phyloP scores from a whole-genome alignment of 2,113 vertebrate species.

The Rhinopithecus roxellana region DNA sequence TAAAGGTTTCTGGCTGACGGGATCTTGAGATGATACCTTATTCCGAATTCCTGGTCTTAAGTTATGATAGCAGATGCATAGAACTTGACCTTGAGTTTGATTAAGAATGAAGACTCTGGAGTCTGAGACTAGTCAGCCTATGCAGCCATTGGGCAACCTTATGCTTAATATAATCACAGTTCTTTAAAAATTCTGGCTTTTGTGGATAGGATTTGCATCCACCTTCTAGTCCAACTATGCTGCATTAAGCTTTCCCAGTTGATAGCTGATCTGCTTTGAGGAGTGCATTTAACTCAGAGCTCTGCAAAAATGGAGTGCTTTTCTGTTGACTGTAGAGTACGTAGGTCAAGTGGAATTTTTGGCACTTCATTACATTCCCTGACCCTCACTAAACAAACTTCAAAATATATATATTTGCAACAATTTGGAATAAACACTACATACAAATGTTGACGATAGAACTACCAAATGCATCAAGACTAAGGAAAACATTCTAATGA shows the following conservation, averaged over 20 bases:
- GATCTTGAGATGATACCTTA: constrained; percentile 4
- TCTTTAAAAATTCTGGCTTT: constrained; percentile 17
- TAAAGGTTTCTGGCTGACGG: constrained; percentile 24
- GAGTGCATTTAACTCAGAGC: constrained; percentile 30
- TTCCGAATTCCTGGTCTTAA: not conserved
- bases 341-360: constrained; percentile 70
- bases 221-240: not conserved
- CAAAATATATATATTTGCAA: constrained; percentile 63
- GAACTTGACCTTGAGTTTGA: constrained; percentile 15
- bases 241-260: not conserved
- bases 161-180: not conserved
- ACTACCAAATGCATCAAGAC: constrained; percentile 35
- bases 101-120: not conserved
- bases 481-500: constrained; percentile 75
- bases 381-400: constrained; percentile 62
- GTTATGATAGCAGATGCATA: not conserved
- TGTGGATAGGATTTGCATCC: not conserved
- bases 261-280: constrained; percentile 49
- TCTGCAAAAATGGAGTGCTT: constrained; percentile 48
- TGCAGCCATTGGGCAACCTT: not conserved
- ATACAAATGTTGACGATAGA: constrained; percentile 67
- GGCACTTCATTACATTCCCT: constrained; percentile 58
- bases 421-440: constrained; percentile 67
- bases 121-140: not conserved
- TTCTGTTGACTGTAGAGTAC: constrained; percentile 48